phyloP scores from a whole-genome alignment of 2,888 invertebrate species.

The Rugalucina vietnamica region DNA sequence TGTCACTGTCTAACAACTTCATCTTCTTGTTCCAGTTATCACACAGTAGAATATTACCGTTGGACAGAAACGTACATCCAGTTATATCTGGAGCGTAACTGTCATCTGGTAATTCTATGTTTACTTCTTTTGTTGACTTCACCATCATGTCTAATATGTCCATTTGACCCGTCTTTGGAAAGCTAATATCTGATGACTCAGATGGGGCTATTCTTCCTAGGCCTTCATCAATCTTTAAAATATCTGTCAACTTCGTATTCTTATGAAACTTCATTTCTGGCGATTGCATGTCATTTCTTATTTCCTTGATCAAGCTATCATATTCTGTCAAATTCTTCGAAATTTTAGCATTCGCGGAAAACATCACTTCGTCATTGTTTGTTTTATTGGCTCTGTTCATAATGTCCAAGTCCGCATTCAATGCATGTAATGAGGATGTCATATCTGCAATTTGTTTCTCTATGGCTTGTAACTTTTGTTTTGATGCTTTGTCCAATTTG shows the following conservation, averaged over 20 bases:
- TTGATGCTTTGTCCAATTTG: not conserved
- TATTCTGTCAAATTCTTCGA: not conserved
- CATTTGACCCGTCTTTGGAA: no score
- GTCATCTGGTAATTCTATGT: not conserved
- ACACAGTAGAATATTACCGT: not conserved
- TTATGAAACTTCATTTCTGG: no score
- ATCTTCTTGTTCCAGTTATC: not conserved
- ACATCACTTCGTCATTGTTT: not conserved
- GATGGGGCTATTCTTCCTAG: no score
- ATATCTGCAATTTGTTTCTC: not conserved
- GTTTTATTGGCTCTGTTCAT: not conserved
- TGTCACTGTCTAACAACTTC: not conserved
- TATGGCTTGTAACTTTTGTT: not conserved
- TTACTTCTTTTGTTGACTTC: not conserved
- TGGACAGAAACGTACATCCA: not conserved
- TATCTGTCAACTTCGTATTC: no score
- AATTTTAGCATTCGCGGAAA: not conserved
- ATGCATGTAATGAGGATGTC: not conserved
- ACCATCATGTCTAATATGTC: not conserved
- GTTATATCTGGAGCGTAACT: not conserved
- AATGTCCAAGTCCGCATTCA: not conserved
- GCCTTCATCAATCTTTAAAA: no score
- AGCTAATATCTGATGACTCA: no score
- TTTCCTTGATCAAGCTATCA: not conserved
- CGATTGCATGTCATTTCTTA: no score